Percentiles rank a stretch among this genome's conserved stretches.
These are phyloP conservation scores for Notodonta ziczac DNA, from an alignment of 2,888 invertebrate genomes.

Conservation along the genomic window DNA sequence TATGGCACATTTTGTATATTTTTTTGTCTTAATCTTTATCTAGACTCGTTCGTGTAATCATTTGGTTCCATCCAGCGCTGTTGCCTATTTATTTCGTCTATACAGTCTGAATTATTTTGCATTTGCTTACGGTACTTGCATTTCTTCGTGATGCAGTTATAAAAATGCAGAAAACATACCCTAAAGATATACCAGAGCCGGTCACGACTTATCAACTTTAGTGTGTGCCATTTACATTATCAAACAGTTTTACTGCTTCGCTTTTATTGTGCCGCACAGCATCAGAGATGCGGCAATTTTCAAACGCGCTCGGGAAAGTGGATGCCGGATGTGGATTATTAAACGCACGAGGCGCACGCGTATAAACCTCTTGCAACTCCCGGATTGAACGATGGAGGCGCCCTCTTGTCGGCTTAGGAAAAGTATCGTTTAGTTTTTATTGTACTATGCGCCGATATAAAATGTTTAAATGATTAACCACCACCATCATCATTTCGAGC, in stretches of 20 bases:
- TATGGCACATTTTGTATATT: not conserved
- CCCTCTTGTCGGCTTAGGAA: conserved; percentile 44
- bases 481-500: too few relatives aligned
- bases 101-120: too few relatives aligned
- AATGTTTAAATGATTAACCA: too few relatives aligned
- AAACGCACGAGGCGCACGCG: conserved; percentile 52
- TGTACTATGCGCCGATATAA: too few relatives aligned
- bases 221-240: conserved; percentile 1
- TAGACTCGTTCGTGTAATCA: too few relatives aligned
- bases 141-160: not conserved
- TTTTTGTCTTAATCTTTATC: too few relatives aligned
- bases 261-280: conserved; percentile 31
- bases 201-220: conserved; percentile 1
- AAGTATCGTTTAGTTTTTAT: conserved; percentile 15
- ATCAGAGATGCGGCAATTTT: conserved; percentile 58
- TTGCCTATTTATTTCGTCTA: too few relatives aligned
- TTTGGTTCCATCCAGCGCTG: too few relatives aligned
- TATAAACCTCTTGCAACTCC: conserved; percentile 60
- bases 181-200: not conserved
- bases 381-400: conserved; percentile 43
- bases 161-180: not conserved
- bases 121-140: not conserved
- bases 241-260: conserved; percentile 28
- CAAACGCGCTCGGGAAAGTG: conserved; percentile 65
- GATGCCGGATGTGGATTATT: conserved; percentile 64